Evolutionary conservation across 1,140 invertebrate species (phyloP).

Genomic region (Subanguina moxae): DNA sequence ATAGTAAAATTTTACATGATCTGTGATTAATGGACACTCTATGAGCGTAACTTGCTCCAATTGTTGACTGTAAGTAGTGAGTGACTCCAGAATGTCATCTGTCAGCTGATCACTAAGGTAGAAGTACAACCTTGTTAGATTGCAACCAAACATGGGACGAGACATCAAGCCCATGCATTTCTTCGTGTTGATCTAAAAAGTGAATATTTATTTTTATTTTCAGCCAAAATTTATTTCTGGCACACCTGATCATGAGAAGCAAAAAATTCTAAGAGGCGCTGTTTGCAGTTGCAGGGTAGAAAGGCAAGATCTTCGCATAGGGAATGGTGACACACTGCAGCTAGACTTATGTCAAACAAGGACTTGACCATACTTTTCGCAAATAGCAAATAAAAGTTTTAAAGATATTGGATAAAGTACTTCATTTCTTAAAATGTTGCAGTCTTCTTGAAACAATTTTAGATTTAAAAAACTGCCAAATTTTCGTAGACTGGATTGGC

Average conservation of each 20-base stretch:
- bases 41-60: slow-evolving; percentile 49
- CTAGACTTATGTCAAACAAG: slow-evolving; percentile 54
- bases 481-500: too few species aligned
- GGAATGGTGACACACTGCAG: slow-evolving; percentile 48
- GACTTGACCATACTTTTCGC: slow-evolving; percentile 46
- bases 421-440: too few species aligned
- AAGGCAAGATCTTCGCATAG: slow-evolving; percentile 41
- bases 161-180: slow-evolving; percentile 40
- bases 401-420: too few species aligned
- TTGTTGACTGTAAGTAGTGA: slow-evolving; percentile 35
- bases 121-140: slow-evolving; percentile 39
- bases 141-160: slow-evolving; percentile 24
- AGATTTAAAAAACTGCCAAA: too few species aligned
- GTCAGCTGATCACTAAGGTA: slow-evolving; percentile 55
- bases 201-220: neutral
- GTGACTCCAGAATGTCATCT: slow-evolving; percentile 40
- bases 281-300: slow-evolving; percentile 54
- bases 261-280: slow-evolving; percentile 53
- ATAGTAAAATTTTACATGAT: slow-evolving; percentile 31
- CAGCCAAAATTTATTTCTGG: too few species aligned
- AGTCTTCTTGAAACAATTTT: too few species aligned
- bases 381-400: too few species aligned
- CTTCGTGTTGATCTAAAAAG: slow-evolving; percentile 27
- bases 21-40: slow-evolving; percentile 52
- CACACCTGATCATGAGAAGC: slow-evolving; percentile 54